A percentile compares a stretch with the other conserved stretches of the same genome.
These are phyloP conservation scores for Apamea epomidion DNA, from an alignment of 2,888 invertebrate species.

Conservation along the genomic window DNA sequence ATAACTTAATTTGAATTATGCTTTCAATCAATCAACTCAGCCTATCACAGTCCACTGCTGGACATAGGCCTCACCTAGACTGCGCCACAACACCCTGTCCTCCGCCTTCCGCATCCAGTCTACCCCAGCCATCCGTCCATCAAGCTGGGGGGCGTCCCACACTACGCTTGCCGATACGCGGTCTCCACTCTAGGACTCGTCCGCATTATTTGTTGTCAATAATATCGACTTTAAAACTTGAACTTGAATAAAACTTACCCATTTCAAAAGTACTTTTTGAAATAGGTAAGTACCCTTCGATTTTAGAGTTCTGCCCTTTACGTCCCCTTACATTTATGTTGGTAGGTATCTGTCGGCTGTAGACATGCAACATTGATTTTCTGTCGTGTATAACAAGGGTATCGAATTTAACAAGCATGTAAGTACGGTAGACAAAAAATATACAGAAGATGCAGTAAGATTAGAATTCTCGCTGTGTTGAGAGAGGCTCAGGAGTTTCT, in stretches of 20 bases:
- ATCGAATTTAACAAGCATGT: constrained; percentile 7
- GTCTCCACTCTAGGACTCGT: no score
- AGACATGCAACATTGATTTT: constrained; percentile 19
- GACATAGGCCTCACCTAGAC: no score
- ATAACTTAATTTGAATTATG: no score
- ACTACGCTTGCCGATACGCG: no score
- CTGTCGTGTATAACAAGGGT: background rate
- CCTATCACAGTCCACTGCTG: no score
- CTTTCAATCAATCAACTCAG: no score
- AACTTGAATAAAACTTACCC: background rate
- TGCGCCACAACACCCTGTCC: no score
- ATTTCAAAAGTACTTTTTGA: background rate
- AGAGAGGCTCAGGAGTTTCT: background rate
- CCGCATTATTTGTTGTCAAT: background rate
- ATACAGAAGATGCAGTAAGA: background rate
- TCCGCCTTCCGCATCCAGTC: no score
- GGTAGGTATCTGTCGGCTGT: background rate
- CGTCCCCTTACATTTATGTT: background rate
- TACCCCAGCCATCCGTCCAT: no score
- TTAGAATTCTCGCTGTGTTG: background rate
- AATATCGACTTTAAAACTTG: background rate
- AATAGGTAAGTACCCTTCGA: no score
- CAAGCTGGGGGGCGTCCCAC: no score
- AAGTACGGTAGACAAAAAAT: background rate
- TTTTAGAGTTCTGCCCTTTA: background rate